Evolutionary conservation across 1,140 invertebrate genomes (phyloP), one percentile per base, ranked within the genome.

Genomic region (Habropoda laboriosa): DNA sequence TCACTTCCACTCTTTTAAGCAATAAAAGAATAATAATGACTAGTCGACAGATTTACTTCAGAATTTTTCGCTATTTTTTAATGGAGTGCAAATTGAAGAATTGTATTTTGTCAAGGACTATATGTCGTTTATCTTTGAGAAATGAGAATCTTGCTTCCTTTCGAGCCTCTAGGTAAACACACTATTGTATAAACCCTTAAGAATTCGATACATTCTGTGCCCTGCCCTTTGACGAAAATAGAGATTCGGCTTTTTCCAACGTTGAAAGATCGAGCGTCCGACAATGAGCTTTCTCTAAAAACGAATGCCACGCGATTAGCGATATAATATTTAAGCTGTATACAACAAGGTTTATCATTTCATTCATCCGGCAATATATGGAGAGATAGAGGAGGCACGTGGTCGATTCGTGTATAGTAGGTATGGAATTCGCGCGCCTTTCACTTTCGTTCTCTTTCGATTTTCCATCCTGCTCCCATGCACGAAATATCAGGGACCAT

Each of bases 361-460:
- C 76, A 40, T 32, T 51, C 21, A 61, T 61, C 55, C 45, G 51
- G 13, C 42, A 27, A 49, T 49, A 55, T 16, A 60, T 30, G 32
- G 13, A 40, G 16, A 61, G 16, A 55, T 32, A 40, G 24, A 75
- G 35, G 18, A 55, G 40, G 57, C 85, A 86, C 86, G 73, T 83
- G 82, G 72, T 67, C 35, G 27, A 55, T 8, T n/a, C 71, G 30
- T 24, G n/a, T 3, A 51, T 45, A 45, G 12, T 24, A 21, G 16
- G 18, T 21, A 58, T 38, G 87, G 89, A 89, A 90, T 91, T 81
- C 58, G 49, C 85, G 49, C 85, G 66, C 89, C 90, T 91, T 90
- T 90, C 90, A 90, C 89, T 91, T 89, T 90, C 89, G 86, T 86
- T 86, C 85, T 77, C 85, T 80, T 86, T 86, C 51, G 72, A 57